A percentile compares a stretch with the other conserved stretches of the same genome.
Conservation (phyloP, 1,140 invertebrate genomes). For the Ceratina calcarata region DNA sequence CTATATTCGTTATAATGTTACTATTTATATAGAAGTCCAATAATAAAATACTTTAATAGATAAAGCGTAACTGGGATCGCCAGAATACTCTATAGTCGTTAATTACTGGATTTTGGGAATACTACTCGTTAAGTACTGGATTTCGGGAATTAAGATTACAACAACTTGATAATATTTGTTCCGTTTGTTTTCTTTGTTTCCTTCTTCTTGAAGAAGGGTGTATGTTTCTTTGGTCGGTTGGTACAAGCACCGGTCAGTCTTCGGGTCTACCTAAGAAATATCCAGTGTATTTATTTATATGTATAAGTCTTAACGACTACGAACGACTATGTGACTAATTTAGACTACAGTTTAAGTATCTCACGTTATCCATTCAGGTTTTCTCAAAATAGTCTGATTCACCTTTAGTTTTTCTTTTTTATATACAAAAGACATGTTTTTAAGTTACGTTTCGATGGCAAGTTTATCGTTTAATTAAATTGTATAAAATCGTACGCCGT, state of each 20-base stretch:
- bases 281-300: constrained; percentile 46
- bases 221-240: constrained; percentile 78
- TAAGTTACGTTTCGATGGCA: neutral
- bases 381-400: constrained; percentile 21
- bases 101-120: too few relatives aligned
- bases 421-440: constrained; percentile 39
- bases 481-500: neutral
- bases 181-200: constrained; percentile 9
- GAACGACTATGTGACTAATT: constrained; percentile 44
- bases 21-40: constrained; percentile 2
- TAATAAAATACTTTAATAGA: constrained; percentile 53
- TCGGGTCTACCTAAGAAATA: constrained; percentile 68
- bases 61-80: constrained; percentile 19
- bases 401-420: neutral
- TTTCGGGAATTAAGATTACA: constrained; percentile 54
- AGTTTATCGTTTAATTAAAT: constrained; percentile 4
- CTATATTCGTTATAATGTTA: neutral
- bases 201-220: constrained; percentile 51
- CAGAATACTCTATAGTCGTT: constrained; percentile 34
- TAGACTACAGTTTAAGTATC: constrained; percentile 48
- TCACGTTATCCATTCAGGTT: constrained; percentile 17
- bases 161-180: constrained; percentile 40
- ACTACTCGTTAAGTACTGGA: neutral
- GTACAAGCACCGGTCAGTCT: constrained; percentile 79
- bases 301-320: constrained; percentile 31